These are phyloP conservation scores for Pachyseris speciosa DNA, from an alignment of 64 coral and sea anemone genomes.

Conservation along the genomic window DNA sequence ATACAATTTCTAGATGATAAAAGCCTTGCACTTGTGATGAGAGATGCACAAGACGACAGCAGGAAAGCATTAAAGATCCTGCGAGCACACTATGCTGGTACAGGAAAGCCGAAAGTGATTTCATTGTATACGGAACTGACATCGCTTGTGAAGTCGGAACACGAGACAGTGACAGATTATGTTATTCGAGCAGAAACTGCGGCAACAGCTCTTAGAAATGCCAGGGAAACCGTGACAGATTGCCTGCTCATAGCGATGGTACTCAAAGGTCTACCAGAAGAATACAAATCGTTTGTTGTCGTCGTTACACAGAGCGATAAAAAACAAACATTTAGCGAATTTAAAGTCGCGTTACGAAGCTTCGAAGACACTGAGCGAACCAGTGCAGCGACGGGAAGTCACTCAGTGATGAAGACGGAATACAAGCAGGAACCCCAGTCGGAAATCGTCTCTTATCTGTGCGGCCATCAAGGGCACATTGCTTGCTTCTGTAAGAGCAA, in stretches of 20 bases:
- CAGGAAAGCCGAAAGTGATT: background rate
- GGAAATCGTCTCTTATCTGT: too few relatives aligned
- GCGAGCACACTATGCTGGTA: conserved; percentile 10
- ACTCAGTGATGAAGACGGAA: conserved; percentile 31
- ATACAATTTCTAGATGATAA: too few relatives aligned
- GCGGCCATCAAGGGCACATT: too few relatives aligned
- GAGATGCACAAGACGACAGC: background rate
- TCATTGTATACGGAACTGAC: too few relatives aligned
- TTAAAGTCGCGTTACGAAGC: conserved; percentile 14
- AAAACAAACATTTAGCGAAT: conserved; percentile 42
- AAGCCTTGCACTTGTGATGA: too few relatives aligned
- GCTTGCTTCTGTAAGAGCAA: background rate
- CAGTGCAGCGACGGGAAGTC: too few relatives aligned
- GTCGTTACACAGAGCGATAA: conserved; percentile 21
- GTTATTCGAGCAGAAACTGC: background rate
- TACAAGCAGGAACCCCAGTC: background rate
- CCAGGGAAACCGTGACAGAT: conserved; percentile 4
- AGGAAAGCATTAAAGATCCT: conserved; percentile 10
- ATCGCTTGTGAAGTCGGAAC: too few relatives aligned
- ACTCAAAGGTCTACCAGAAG: background rate
- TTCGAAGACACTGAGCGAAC: too few relatives aligned
- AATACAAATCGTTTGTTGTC: background rate
- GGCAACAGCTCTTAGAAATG: conserved; percentile 20
- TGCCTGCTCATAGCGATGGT: conserved; percentile 35
- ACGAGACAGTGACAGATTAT: too few relatives aligned